Conservation (phyloP, 2,888 invertebrate species). For the Acleris holmiana region DNA sequence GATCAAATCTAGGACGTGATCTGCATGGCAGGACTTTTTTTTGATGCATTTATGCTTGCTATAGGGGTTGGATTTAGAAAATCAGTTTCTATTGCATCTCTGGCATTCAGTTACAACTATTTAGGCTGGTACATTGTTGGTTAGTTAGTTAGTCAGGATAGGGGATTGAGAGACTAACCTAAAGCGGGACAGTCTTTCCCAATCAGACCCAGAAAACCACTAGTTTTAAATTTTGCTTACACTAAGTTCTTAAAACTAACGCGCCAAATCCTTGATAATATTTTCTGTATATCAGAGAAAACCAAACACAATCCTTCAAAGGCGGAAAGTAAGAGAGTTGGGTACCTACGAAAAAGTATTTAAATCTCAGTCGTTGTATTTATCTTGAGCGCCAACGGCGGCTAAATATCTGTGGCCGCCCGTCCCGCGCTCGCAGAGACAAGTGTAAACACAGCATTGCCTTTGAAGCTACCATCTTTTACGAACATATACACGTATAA, state of each 20-base stretch:
- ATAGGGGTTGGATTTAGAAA: too few relatives aligned
- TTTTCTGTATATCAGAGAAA: constrained; percentile 39
- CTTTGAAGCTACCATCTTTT: constrained; percentile 69
- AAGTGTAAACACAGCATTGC: constrained; percentile 73
- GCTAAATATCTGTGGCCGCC: constrained; percentile 75
- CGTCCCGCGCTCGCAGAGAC: constrained; percentile 62
- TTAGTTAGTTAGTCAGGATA: too few relatives aligned
- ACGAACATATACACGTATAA: constrained; percentile 49
- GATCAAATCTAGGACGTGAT: too few relatives aligned
- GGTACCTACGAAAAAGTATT: constrained; percentile 68
- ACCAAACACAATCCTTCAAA: constrained; percentile 51
- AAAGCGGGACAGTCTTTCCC: too few relatives aligned
- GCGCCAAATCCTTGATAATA: background rate
- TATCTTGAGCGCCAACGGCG: constrained; percentile 72
- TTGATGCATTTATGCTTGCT: too few relatives aligned
- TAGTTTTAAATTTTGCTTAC: too few relatives aligned
- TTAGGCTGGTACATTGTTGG: too few relatives aligned
- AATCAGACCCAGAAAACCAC: too few relatives aligned
- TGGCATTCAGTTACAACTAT: too few relatives aligned
- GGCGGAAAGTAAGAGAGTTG: constrained; percentile 52
- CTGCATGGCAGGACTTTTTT: too few relatives aligned
- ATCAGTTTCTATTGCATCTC: too few relatives aligned
- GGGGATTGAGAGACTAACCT: too few relatives aligned
- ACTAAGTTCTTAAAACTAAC: background rate
- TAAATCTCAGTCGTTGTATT: constrained; percentile 75